A percentile compares a stretch with the other conserved stretches of the same genome.
Conservation (phyloP, 1,140 invertebrate genomes). For the Diplogasteroides magnus region DNA sequence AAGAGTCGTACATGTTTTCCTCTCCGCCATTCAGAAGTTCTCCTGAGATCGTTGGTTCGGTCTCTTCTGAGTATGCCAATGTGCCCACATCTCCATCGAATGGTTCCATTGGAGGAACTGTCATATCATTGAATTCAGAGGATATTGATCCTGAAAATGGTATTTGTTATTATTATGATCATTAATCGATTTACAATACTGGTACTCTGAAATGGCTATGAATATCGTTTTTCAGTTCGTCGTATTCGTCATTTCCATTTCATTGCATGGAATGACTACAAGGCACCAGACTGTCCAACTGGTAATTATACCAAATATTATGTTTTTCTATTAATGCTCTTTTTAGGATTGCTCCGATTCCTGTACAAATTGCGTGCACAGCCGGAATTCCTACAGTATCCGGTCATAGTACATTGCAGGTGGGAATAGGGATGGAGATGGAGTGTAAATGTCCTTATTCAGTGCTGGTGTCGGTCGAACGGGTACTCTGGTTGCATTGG, state of each 20-base stretch:
- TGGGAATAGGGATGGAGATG: slow-evolving; percentile 7
- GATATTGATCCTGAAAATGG: too few relatives aligned
- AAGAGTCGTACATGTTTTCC: not conserved
- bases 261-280: slow-evolving; percentile 53
- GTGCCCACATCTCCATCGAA: slow-evolving; percentile 26
- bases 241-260: slow-evolving; percentile 47
- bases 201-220: too few relatives aligned
- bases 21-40: not conserved
- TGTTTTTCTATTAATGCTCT: too few relatives aligned
- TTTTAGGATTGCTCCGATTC: slow-evolving; percentile 39
- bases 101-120: slow-evolving; percentile 30
- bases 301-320: too few relatives aligned
- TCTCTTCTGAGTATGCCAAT: slow-evolving; percentile 43
- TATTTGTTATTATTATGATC: too few relatives aligned
- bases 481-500: slow-evolving; percentile 80
- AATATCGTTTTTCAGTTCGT: slow-evolving; percentile 29
- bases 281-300: slow-evolving; percentile 49
- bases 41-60: not conserved
- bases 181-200: slow-evolving; percentile 2
- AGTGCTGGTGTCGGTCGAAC: slow-evolving; percentile 80
- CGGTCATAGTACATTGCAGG: slow-evolving; percentile 53
- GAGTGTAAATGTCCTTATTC: slow-evolving; percentile 9
- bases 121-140: too few relatives aligned
- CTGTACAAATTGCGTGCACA: slow-evolving; percentile 42
- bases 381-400: slow-evolving; percentile 45